These are phyloP conservation scores for Drosophila anomalata DNA, from an alignment of 2,888 invertebrate species.

Conservation along the genomic window DNA sequence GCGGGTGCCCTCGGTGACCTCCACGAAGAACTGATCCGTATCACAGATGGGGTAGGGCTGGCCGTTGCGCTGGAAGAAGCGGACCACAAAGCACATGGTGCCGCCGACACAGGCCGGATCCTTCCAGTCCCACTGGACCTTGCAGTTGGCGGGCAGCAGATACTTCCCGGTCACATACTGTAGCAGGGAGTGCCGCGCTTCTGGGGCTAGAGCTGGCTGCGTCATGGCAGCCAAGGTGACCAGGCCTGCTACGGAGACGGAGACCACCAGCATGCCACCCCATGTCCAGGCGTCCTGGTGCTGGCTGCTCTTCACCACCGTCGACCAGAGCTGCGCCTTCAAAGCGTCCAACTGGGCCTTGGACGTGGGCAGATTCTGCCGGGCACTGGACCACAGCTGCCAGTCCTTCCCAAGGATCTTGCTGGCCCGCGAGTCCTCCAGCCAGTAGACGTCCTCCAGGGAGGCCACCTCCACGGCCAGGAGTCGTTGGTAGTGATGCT, in stretches of 20 bases:
- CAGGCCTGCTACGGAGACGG: slow-evolving; percentile 94
- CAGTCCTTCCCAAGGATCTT: slow-evolving; percentile 92
- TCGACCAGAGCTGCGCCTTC: slow-evolving; percentile 93
- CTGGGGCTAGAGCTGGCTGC: slow-evolving; percentile 94
- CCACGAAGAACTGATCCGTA: slow-evolving; percentile 94
- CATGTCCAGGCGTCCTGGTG: slow-evolving; percentile 96
- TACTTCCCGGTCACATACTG: slow-evolving; percentile 97
- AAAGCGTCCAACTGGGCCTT: slow-evolving; percentile 91
- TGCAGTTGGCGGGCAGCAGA: slow-evolving; percentile 93
- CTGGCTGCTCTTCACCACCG: slow-evolving; percentile 92
- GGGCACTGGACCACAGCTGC: slow-evolving; percentile 90
- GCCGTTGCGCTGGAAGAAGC: slow-evolving; percentile 96
- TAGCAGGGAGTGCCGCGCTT: slow-evolving; percentile 93
- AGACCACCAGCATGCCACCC: slow-evolving; percentile 96
- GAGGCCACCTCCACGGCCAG: slow-evolving; percentile 92
- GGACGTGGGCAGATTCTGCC: slow-evolving; percentile 92
- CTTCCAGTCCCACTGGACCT: slow-evolving; percentile 93
- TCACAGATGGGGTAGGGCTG: slow-evolving; percentile 97
- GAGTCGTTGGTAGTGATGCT: slow-evolving; percentile 89
- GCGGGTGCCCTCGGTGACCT: slow-evolving; percentile 93
- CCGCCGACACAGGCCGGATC: slow-evolving; percentile 95
- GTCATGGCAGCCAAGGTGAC: slow-evolving; percentile 96
- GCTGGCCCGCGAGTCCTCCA: slow-evolving; percentile 91
- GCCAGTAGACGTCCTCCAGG: slow-evolving; percentile 95
- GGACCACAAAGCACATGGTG: slow-evolving; percentile 95